Conservation (phyloP, 1,140 invertebrate genomes). For the Platorchestia sp. region DNA sequence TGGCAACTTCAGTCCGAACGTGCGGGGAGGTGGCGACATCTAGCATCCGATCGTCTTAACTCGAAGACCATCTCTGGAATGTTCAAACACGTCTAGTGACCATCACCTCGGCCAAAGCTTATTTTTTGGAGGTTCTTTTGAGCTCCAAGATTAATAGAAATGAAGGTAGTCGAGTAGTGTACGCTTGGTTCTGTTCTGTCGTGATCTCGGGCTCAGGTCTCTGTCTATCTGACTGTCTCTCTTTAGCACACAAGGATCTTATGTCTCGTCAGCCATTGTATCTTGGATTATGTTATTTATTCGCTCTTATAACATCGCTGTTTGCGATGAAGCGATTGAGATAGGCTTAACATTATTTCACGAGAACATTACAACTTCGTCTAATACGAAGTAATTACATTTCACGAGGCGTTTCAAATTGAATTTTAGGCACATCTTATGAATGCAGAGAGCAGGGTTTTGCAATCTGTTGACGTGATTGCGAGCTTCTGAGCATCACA, state of each 20-base stretch:
- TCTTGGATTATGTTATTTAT: not conserved
- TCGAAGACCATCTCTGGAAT: conserved; percentile 47
- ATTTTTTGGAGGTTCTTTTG: conserved; percentile 45
- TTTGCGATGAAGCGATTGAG: not conserved
- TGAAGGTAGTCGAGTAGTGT: conserved; percentile 46
- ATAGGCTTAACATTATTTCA: not conserved
- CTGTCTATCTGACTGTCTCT: not conserved
- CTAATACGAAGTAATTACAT: not conserved
- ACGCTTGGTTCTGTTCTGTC: conserved; percentile 6
- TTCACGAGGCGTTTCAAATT: not conserved
- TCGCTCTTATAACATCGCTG: not conserved
- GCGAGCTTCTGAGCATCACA: not conserved
- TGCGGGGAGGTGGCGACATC: conserved; percentile 34
- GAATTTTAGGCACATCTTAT: not conserved
- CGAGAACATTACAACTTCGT: not conserved
- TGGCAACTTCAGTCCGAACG: not conserved
- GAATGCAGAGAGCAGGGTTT: not conserved
- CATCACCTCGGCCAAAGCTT: conserved; percentile 35
- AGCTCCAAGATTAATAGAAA: conserved; percentile 36
- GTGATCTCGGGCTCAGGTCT: not conserved
- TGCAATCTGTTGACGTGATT: not conserved
- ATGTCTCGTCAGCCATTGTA: not conserved
- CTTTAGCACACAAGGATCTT: not conserved
- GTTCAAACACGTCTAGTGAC: conserved; percentile 48
- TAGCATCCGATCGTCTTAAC: conserved; percentile 43